Percentiles rank a stretch among this genome's conserved stretches.
These are phyloP conservation scores for Apis florea DNA, from an alignment of 1,140 invertebrate species.

Conservation along the genomic window DNA sequence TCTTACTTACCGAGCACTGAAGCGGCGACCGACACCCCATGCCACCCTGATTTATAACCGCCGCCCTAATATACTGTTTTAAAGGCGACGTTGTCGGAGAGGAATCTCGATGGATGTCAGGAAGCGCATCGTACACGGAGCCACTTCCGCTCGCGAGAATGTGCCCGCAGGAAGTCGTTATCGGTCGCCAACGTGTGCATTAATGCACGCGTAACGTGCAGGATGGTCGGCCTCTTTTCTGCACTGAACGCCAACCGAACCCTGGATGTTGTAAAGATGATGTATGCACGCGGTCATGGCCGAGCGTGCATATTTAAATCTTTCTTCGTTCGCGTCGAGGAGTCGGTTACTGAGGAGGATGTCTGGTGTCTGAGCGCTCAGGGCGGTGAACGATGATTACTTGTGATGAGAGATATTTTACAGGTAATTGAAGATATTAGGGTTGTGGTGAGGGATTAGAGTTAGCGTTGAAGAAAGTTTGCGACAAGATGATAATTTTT, in stretches of 20 bases:
- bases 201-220: constrained; percentile 39
- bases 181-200: constrained; percentile 47
- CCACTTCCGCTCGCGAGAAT: constrained; percentile 46
- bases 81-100: constrained; percentile 63
- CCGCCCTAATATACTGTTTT: constrained; percentile 64
- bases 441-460: too few species aligned
- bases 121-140: constrained; percentile 48
- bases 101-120: constrained; percentile 63
- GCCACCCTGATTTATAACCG: constrained; percentile 59
- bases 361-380: neutral
- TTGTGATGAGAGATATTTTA: too few species aligned
- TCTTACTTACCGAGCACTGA: constrained; percentile 64
- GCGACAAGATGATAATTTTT: too few species aligned
- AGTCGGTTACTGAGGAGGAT: neutral
- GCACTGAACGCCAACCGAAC: constrained; percentile 15
- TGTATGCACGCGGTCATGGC: constrained; percentile 7
- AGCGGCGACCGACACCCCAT: constrained; percentile 21
- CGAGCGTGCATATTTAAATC: neutral
- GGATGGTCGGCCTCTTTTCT: constrained; percentile 9
- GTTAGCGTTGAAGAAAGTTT: too few species aligned
- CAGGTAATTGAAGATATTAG: neutral
- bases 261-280: constrained; percentile 41
- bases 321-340: neutral
- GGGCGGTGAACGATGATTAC: neutral
- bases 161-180: constrained; percentile 52